These are phyloP conservation scores for Yponomeuta sedellus DNA, from an alignment of 2,888 invertebrate species.

Conservation along the genomic window DNA sequence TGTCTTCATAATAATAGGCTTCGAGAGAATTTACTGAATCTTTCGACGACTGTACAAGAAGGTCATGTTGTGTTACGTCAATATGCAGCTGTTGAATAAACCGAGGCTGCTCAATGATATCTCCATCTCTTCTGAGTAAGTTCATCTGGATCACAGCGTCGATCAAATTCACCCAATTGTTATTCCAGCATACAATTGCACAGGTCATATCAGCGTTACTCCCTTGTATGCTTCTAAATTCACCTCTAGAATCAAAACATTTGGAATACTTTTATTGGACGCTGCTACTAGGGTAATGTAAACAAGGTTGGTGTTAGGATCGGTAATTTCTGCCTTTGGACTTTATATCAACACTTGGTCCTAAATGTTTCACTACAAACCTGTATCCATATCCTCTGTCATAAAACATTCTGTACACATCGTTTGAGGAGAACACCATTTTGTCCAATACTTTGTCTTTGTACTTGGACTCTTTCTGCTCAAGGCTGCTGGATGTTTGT, in stretches of 20 bases:
- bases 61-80: slow-evolving; percentile 5
- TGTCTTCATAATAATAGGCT: slow-evolving; percentile 12
- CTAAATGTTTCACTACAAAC: not conserved
- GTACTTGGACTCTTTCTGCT: not conserved
- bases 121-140: slow-evolving; percentile 35
- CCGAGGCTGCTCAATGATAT: slow-evolving; percentile 78
- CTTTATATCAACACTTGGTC: too few species aligned
- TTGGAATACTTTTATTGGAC: too few species aligned
- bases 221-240: slow-evolving; percentile 10
- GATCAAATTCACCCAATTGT: slow-evolving; percentile 84
- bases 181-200: slow-evolving; percentile 71
- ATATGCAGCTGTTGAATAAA: slow-evolving; percentile 10
- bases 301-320: too few species aligned
- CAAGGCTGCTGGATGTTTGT: not conserved
- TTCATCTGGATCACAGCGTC: slow-evolving; percentile 86
- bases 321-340: too few species aligned
- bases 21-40: slow-evolving; percentile 1
- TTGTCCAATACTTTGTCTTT: not conserved
- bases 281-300: too few species aligned
- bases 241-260: slow-evolving; percentile 9
- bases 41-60: not conserved
- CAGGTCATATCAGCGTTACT: slow-evolving; percentile 17
- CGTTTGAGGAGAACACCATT: slow-evolving; percentile 2
- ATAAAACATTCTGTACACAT: slow-evolving; percentile 14
- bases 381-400: slow-evolving; percentile 14